Evolutionary conservation across 2,888 invertebrate genomes (phyloP).

Genomic region (Hirtodrosophila alboralis): DNA sequence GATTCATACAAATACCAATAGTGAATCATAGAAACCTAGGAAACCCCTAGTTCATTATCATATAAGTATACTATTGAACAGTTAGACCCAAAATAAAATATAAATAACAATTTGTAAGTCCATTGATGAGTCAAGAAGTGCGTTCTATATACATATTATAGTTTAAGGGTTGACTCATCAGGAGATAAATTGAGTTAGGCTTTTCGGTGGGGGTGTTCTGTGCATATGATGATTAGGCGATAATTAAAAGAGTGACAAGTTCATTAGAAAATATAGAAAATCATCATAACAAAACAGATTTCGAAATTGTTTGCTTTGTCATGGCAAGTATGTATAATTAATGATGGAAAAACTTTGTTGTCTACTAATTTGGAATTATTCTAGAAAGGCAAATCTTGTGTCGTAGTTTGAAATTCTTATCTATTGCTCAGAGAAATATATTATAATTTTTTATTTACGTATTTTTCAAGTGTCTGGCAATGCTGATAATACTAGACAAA

Average conservation of each 20-base stretch:
- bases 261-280: too few species aligned
- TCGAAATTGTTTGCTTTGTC: conserved; percentile 15
- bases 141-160: conserved; percentile 4
- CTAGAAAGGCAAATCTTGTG: not conserved
- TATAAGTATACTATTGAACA: conserved; percentile 15
- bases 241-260: too few species aligned
- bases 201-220: not conserved
- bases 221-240: conserved; percentile 11
- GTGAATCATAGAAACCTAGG: conserved; percentile 56
- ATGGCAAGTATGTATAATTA: conserved; percentile 32
- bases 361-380: not conserved
- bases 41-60: conserved; percentile 60
- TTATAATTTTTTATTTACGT: too few species aligned
- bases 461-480: too few species aligned
- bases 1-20: conserved; percentile 37
- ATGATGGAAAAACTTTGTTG: too few species aligned
- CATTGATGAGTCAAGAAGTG: conserved; percentile 54
- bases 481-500: too few species aligned
- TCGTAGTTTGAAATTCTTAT: too few species aligned
- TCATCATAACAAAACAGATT: conserved; percentile 23
- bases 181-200: conserved; percentile 20
- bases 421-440: too few species aligned
- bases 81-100: conserved; percentile 19
- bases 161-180: conserved; percentile 54
- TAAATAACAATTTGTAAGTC: conserved; percentile 4